phyloP scores from a whole-genome alignment of 2,113 vertebrate species.

The Hiodon alosoides region DNA sequence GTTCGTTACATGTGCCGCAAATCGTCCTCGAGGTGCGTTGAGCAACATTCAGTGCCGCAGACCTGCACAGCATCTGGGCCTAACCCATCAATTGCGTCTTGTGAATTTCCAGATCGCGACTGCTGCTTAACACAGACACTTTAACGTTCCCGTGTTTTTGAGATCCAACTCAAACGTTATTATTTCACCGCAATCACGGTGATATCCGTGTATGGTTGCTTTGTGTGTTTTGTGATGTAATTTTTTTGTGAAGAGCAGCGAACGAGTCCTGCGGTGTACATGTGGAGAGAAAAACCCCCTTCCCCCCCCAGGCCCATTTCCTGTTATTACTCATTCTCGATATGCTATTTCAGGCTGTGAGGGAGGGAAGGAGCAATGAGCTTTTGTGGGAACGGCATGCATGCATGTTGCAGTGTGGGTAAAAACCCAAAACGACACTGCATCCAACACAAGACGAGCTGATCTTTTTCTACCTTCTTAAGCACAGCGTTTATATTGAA shows the following conservation, averaged over 20 bases:
- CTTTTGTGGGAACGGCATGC: conserved; percentile 8
- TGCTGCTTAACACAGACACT: not conserved
- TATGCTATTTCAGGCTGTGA: conserved; percentile 3
- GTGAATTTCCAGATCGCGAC: not conserved
- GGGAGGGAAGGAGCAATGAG: not conserved
- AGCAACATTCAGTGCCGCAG: not conserved
- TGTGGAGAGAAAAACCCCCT: conserved; percentile 2
- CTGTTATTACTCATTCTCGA: conserved; percentile 19
- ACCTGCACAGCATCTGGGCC: too few species aligned
- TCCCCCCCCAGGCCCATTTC: not conserved
- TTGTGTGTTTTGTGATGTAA: conserved; percentile 1
- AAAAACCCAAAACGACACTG: not conserved
- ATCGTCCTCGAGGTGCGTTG: not conserved
- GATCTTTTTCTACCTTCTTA: not conserved
- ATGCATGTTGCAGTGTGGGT: not conserved
- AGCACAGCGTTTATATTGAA: not conserved
- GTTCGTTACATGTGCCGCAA: too few species aligned
- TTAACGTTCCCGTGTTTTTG: too few species aligned
- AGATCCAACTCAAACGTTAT: too few species aligned
- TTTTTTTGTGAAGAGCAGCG: not conserved
- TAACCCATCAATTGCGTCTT: too few species aligned
- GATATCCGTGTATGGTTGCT: not conserved
- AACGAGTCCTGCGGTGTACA: not conserved
- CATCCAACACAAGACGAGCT: not conserved
- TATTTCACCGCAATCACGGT: too few species aligned